Evolutionary conservation across 2,888 invertebrate species (phyloP).

Genomic region (Parascotia fuliginaria): DNA sequence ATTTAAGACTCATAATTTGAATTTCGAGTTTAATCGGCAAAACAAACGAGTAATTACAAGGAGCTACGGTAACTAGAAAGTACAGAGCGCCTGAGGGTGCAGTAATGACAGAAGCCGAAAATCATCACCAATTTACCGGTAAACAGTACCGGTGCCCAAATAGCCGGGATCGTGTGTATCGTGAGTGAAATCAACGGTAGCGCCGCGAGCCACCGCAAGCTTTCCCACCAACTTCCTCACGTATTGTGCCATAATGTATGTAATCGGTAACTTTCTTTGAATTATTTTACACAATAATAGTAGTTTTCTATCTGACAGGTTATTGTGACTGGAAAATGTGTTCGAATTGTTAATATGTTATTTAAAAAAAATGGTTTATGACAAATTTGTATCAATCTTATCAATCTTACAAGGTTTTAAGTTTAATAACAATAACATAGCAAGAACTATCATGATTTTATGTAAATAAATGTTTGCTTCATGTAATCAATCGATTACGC

Average conservation of each 20-base stretch:
- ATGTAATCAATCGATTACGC: constrained; percentile 7
- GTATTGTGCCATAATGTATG: constrained; percentile 28
- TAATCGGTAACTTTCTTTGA: constrained; percentile 20
- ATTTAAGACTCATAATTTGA: constrained; percentile 1
- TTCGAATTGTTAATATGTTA: too few species aligned
- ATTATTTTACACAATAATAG: not conserved
- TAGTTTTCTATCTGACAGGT: not conserved
- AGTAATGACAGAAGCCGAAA: constrained; percentile 81
- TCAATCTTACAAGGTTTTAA: too few species aligned
- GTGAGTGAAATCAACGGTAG: constrained; percentile 80
- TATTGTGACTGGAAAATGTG: not conserved
- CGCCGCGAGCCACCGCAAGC: constrained; percentile 76
- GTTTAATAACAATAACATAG: too few species aligned
- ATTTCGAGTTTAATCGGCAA: constrained; percentile 6
- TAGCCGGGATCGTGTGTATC: constrained; percentile 69
- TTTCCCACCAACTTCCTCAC: constrained; percentile 69
- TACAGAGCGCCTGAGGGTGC: constrained; percentile 53
- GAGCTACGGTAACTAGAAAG: constrained; percentile 67
- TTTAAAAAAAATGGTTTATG: too few species aligned
- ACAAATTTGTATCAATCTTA: too few species aligned
- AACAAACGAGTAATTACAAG: constrained; percentile 39
- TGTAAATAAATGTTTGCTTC: not conserved
- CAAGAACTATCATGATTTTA: not conserved
- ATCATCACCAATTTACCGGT: constrained; percentile 76
- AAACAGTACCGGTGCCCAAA: constrained; percentile 73